Conservation (phyloP, 2,113 vertebrate genomes). For the Serilophus lunatus region DNA sequence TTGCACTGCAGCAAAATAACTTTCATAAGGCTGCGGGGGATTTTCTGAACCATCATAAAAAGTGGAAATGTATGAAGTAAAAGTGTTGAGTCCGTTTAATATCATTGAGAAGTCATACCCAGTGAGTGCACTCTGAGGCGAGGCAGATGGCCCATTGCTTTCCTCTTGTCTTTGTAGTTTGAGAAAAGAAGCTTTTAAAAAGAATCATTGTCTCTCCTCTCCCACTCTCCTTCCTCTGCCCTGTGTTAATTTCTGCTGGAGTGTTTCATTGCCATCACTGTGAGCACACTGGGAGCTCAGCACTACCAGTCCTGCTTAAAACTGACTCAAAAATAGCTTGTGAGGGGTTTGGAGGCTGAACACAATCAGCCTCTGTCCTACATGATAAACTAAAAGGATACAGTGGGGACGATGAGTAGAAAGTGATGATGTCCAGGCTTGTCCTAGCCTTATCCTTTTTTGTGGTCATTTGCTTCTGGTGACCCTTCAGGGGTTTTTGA, state of each 20-base stretch:
- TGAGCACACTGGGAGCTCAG: not conserved
- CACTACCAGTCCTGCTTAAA: not conserved
- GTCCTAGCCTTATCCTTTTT: not conserved
- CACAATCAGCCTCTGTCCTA: not conserved
- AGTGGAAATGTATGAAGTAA: constrained; percentile 47
- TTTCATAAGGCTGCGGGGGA: not conserved
- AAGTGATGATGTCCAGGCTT: not conserved
- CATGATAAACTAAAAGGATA: not conserved
- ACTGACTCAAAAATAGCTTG: not conserved
- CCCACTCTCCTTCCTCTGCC: too few relatives aligned
- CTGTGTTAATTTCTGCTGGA: not conserved
- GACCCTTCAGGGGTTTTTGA: not conserved
- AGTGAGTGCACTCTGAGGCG: not conserved
- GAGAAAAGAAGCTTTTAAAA: not conserved
- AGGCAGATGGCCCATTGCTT: not conserved
- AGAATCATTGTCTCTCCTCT: not conserved
- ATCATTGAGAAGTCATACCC: not conserved
- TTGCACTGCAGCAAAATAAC: not conserved
- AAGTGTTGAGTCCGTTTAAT: not conserved
- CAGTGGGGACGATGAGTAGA: not conserved
- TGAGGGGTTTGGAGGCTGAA: not conserved
- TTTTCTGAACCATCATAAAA: constrained; percentile 53
- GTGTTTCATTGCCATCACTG: not conserved
- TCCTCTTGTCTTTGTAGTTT: not conserved
- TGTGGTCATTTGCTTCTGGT: not conserved